Evolutionary conservation across 2,797 vertebrate genomes (phyloP).

Genomic region (Clarias laeviceps): DNA sequence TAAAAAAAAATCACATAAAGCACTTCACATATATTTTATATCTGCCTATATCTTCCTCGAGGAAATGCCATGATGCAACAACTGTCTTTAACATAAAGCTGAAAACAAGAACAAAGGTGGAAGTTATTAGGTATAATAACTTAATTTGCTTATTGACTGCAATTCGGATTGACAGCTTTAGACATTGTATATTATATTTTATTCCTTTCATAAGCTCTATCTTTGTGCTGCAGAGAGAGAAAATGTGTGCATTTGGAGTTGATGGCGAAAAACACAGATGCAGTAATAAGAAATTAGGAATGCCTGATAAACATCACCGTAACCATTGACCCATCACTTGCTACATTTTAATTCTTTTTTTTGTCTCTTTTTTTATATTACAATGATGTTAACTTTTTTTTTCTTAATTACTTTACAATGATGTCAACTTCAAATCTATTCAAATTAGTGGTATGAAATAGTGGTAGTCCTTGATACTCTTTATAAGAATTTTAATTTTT

Average conservation of each 20-base stretch:
- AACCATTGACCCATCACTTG: background rate
- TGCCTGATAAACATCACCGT: background rate
- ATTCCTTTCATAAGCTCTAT: background rate
- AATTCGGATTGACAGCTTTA: background rate
- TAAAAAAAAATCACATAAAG: background rate
- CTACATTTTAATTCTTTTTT: background rate
- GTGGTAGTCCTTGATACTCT: background rate
- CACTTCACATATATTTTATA: background rate
- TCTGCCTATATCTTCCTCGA: background rate
- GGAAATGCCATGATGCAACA: background rate
- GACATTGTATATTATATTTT: background rate
- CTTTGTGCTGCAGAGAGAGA: background rate
- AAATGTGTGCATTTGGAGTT: background rate
- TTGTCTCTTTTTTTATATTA: background rate
- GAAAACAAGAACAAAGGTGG: background rate
- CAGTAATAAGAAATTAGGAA: background rate
- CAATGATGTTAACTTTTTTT: background rate
- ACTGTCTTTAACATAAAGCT: background rate
- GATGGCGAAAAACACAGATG: background rate
- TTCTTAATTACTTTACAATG: background rate
- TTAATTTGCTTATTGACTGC: constrained; percentile 7
- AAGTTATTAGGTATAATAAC: background rate
- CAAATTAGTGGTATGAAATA: background rate
- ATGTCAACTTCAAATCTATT: background rate
- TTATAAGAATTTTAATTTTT: background rate